Conservation (phyloP, 2,888 invertebrate genomes). For the Holacanthella duospinosa region DNA sequence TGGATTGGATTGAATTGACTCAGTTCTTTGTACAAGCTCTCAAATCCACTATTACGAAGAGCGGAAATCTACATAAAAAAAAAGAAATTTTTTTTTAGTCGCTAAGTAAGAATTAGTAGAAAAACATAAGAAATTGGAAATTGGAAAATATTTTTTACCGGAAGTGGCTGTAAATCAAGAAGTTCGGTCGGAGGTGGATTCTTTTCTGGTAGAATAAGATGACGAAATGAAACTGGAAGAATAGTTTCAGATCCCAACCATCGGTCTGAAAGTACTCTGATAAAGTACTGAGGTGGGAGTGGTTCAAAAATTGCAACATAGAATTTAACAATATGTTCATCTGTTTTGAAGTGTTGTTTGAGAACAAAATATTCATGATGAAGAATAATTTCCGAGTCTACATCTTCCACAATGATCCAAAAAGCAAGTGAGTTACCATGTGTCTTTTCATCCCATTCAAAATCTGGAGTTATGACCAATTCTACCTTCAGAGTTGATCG, state of each 20-base stretch:
- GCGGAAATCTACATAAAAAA: constrained; percentile 57
- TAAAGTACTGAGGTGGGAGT: constrained; percentile 93
- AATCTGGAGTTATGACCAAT: constrained; percentile 93
- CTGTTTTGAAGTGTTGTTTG: constrained; percentile 84
- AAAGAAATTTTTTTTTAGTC: background rate
- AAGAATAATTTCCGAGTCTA: constrained; percentile 44
- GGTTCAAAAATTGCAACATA: constrained; percentile 99
- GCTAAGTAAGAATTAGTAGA: too few relatives aligned
- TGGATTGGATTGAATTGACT: constrained; percentile 97
- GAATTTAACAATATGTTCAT: constrained; percentile 93
- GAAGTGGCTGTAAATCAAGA: constrained; percentile 90
- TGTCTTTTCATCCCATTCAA: constrained; percentile 97
- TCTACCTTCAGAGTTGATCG: constrained; percentile 85
- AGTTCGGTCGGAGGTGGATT: constrained; percentile 96
- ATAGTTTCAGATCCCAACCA: constrained; percentile 94
- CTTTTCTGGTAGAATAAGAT: constrained; percentile 94
- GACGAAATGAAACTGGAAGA: constrained; percentile 91
- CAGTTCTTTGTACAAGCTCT: constrained; percentile 74
- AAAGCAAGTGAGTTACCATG: constrained; percentile 56
- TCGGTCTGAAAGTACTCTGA: constrained; percentile 77
- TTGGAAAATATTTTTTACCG: constrained; percentile 43
- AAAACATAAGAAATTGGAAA: background rate
- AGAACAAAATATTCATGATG: constrained; percentile 93
- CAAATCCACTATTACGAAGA: constrained; percentile 72
- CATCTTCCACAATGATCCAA: constrained; percentile 49